Base-by-base conservation (phyloP, 2,797 vertebrate genomes). In the Muscicapa comitata region DNA sequence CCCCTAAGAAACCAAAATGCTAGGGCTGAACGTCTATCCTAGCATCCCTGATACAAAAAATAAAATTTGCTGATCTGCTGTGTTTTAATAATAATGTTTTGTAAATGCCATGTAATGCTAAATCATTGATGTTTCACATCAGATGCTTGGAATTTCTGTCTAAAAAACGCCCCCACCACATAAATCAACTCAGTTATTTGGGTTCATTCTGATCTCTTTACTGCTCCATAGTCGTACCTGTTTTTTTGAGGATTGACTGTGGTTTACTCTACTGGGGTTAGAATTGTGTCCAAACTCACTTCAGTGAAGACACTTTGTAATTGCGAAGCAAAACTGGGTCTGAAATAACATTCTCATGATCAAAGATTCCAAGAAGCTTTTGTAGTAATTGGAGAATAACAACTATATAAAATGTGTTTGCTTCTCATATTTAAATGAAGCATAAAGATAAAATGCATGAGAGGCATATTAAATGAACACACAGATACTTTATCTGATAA, bases 391-490 rank as follows among this genome's bases (percentile, higher is more conserved):
- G 83, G 66, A 90, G 90, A 95, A 88, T 86, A 96, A 96, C 93
- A 94, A 84, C 86, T 93, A 40, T 20, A 92, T 88, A 94, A 94
- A 97, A 95, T 88, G 37, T 90, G 79, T 95, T 97, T 90, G 92
- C 92, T 92, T 95, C 96, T 95, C 94, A 86, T 93, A 96, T 95
- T 96, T 93, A 96, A 97, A 95, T 96, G 51, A 93, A 84, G 86
- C 66, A 59, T 79, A 63, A 94, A 97, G 95, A 96, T 95, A 97
- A 97, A 95, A 96, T 95, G 88, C 76, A 86, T 92, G 88, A 94
- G 83, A 72, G 43, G 73, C 37, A 93, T 94, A 94, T 94, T 96
- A 96, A 95, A 88, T 81, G 70, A 92, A 79, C 80, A 83, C 55
- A 85, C 10, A 92, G 90, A 88, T 94, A 86, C 38, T 96, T 86